Evolutionary conservation across 1,140 invertebrate genomes (phyloP).

Genomic region (Proales similis): DNA sequence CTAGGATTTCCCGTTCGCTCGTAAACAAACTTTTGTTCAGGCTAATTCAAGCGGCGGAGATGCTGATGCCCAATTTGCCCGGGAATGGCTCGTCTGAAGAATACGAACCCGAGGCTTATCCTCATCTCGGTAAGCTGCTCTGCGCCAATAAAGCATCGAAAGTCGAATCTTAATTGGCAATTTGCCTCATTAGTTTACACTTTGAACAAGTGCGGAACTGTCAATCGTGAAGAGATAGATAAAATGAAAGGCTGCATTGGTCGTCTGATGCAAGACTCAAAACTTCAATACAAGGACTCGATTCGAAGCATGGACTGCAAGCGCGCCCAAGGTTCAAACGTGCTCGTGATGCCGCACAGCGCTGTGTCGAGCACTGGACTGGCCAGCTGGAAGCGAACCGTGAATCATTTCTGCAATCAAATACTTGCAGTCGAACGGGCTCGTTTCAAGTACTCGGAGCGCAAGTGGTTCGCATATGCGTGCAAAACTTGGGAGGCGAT

Average conservation of each 20-base stretch:
- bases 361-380: not conserved
- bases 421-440: constrained; percentile 62
- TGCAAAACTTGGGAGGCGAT: constrained; percentile 72
- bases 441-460: constrained; percentile 59
- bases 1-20: constrained; percentile 5
- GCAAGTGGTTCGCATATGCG: constrained; percentile 64
- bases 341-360: not conserved
- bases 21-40: constrained; percentile 48
- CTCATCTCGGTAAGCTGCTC: constrained; percentile 41
- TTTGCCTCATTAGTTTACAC: constrained; percentile 43
- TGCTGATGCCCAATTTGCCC: constrained; percentile 64
- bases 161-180: constrained; percentile 25
- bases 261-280: constrained; percentile 25
- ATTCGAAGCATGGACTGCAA: not conserved
- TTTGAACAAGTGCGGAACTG: constrained; percentile 15
- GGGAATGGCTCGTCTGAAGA: constrained; percentile 59
- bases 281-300: constrained; percentile 6
- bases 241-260: not conserved
- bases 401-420: constrained; percentile 62
- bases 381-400: not conserved
- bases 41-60: constrained; percentile 73
- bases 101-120: constrained; percentile 42
- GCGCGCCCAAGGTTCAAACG: not conserved
- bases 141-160: constrained; percentile 39
- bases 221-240: not conserved